These are phyloP conservation scores for Anabacerthia variegaticeps DNA, from an alignment of 2,797 vertebrate genomes.

Conservation along the genomic window DNA sequence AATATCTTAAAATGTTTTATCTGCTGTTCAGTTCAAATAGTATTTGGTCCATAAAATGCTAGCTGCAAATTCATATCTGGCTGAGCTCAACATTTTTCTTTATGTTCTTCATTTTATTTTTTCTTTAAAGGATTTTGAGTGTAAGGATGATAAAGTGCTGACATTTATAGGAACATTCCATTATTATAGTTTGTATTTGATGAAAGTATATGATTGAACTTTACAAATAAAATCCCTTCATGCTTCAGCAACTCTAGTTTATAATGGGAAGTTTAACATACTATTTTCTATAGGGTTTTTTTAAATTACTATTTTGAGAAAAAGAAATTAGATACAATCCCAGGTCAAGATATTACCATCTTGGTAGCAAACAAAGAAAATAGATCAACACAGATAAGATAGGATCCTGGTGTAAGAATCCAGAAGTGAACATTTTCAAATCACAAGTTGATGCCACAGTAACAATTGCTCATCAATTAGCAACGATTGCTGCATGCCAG, in stretches of 20 bases:
- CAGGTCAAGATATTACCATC: background rate
- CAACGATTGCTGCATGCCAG: background rate
- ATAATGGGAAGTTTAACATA: background rate
- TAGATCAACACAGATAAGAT: background rate
- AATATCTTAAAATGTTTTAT: constrained; percentile 66
- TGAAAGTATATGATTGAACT: constrained; percentile 56
- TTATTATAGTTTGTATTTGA: constrained; percentile 46
- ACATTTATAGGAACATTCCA: constrained; percentile 54
- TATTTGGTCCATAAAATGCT: constrained; percentile 56
- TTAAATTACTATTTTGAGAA: background rate
- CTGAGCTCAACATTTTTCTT: constrained; percentile 61
- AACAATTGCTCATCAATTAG: background rate
- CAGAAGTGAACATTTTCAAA: background rate
- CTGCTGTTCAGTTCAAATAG: constrained; percentile 57
- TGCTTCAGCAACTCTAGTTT: constrained; percentile 11
- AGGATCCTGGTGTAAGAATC: background rate
- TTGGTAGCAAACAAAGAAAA: background rate
- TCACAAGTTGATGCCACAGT: background rate
- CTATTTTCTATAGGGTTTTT: background rate
- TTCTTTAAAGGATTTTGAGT: constrained; percentile 27
- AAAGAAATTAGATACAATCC: background rate
- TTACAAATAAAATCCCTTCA: constrained; percentile 46
- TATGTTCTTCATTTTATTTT: constrained; percentile 38
- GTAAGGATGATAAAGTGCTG: constrained; percentile 42
- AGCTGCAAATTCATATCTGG: constrained; percentile 56